Percentiles rank a stretch among this genome's conserved stretches.
Evolutionary conservation across 2,113 vertebrate species (phyloP).

Genomic region (Jaculus jaculus): DNA sequence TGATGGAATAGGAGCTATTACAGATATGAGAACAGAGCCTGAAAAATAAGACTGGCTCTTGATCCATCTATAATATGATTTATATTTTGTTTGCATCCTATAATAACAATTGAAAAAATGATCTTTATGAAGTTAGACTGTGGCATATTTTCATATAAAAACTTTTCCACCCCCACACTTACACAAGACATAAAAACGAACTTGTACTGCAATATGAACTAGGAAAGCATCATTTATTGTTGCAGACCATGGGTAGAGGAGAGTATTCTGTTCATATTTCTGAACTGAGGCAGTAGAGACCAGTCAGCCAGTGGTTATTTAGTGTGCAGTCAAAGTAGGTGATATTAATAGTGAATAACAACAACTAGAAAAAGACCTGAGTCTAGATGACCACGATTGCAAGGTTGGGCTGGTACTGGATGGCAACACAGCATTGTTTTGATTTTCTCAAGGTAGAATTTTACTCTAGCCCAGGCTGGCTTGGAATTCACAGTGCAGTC

Average conservation of each 20-base stretch:
- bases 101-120: not conserved
- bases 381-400: not conserved
- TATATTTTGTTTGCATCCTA: not conserved
- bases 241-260: not conserved
- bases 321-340: constrained; percentile 12
- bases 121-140: constrained; percentile 38
- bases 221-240: not conserved
- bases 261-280: constrained; percentile 43
- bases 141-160: constrained; percentile 37
- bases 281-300: not conserved
- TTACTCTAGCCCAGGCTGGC: too few relatives aligned
- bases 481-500: too few relatives aligned
- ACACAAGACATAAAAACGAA: not conserved
- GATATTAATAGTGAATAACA: not conserved
- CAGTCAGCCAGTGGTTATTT: constrained; percentile 9
- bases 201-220: not conserved
- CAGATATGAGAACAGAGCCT: not conserved
- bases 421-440: not conserved
- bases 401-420: not conserved
- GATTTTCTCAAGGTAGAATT: too few relatives aligned
- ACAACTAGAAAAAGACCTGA: constrained; percentile 18
- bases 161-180: not conserved
- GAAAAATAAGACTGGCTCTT: not conserved
- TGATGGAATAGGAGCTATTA: not conserved
- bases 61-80: not conserved